phyloP scores from a whole-genome alignment of 2,113 vertebrate genomes.

The Sardina pilchardus region DNA sequence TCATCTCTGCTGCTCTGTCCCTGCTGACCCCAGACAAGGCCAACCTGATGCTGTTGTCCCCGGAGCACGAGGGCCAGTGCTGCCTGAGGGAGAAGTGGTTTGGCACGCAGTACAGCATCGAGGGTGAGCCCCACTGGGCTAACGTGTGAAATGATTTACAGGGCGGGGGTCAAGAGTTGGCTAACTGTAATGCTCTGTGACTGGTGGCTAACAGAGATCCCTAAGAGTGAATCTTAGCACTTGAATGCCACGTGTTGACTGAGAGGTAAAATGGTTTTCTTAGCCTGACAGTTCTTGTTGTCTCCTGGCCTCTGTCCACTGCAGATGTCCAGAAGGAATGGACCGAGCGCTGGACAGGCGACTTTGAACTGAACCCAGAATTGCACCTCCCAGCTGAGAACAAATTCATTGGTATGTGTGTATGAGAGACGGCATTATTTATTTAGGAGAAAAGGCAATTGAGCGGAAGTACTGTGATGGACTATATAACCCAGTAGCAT shows the following conservation, averaged over 20 bases:
- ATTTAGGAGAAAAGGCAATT: too few species aligned
- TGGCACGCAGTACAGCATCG: conserved; percentile 88
- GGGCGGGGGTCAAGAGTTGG: too few species aligned
- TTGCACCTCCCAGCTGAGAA: conserved; percentile 92
- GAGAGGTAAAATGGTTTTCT: too few species aligned
- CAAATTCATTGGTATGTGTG: conserved; percentile 88
- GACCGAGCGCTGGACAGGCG: conserved; percentile 81
- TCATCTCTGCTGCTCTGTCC: conserved; percentile 84
- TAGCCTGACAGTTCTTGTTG: too few species aligned
- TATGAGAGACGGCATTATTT: neutral
- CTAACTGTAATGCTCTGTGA: too few species aligned
- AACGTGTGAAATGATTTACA: neutral
- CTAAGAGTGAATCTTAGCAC: neutral
- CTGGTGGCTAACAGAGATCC: too few species aligned
- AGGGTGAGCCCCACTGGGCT: conserved; percentile 73
- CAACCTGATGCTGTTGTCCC: conserved; percentile 91
- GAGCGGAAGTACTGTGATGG: too few species aligned
- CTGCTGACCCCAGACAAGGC: conserved; percentile 86
- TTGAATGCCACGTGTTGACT: neutral
- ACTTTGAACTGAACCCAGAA: conserved; percentile 81
- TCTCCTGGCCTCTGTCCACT: conserved; percentile 46
- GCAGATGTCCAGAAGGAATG: conserved; percentile 62
- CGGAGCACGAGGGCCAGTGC: conserved; percentile 90
- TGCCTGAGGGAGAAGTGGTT: conserved; percentile 91
- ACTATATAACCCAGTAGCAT: too few species aligned